These are phyloP conservation scores for Byasa hedistus DNA, from an alignment of 2,888 invertebrate genomes.

Conservation along the genomic window DNA sequence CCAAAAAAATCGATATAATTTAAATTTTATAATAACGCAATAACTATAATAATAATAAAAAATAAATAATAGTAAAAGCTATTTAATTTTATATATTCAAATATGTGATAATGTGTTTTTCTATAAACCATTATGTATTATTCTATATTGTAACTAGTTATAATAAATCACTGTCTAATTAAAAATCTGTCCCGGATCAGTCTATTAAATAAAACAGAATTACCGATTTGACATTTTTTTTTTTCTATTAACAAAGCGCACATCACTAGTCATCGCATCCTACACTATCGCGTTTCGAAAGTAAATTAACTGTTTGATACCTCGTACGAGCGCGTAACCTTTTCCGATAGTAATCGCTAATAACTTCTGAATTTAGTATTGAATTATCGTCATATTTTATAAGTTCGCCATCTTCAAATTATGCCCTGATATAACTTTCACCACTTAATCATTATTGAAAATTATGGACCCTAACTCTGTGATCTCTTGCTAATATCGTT, in stretches of 20 bases:
- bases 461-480: too few species aligned
- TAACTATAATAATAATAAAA: not conserved
- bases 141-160: too few species aligned
- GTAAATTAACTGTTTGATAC: slow-evolving; percentile 48
- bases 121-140: too few species aligned
- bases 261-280: slow-evolving; percentile 44
- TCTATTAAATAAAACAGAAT: too few species aligned
- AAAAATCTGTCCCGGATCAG: too few species aligned
- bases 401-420: too few species aligned
- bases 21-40: not conserved
- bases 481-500: too few species aligned
- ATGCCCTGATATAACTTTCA: too few species aligned
- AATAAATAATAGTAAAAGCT: not conserved
- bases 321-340: slow-evolving; percentile 32
- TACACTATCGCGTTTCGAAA: slow-evolving; percentile 39
- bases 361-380: slow-evolving; percentile 34
- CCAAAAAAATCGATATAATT: slow-evolving; percentile 4
- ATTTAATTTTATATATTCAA: not conserved
- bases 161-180: too few species aligned
- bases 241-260: not conserved
- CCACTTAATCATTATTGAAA: too few species aligned
- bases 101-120: too few species aligned
- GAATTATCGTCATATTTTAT: not conserved
- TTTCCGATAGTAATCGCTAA: slow-evolving; percentile 27
- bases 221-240: too few species aligned